Conservation (phyloP, 1,140 invertebrate genomes). For the Telenomus remus region DNA sequence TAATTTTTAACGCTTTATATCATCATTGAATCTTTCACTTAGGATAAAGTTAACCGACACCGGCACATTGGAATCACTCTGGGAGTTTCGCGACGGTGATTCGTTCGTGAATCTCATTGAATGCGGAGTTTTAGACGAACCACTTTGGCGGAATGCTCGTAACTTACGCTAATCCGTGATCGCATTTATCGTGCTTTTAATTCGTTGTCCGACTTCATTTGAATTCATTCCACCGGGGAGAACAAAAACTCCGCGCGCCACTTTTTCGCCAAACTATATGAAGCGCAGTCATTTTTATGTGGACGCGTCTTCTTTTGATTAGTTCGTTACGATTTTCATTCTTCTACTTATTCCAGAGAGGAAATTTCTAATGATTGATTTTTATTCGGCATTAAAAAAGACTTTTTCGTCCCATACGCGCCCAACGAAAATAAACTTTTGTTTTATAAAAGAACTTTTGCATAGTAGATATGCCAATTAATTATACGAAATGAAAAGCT, state of each 20-base stretch:
- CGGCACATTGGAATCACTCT: slow-evolving; percentile 37
- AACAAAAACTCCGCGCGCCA: slow-evolving; percentile 40
- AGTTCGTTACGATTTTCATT: slow-evolving; percentile 31
- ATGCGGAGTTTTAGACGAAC: slow-evolving; percentile 39
- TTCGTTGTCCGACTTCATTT: slow-evolving; percentile 54
- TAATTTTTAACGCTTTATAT: too few relatives aligned
- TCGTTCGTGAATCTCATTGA: slow-evolving; percentile 45
- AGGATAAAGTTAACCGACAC: slow-evolving; percentile 37
- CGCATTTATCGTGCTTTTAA: slow-evolving; percentile 57
- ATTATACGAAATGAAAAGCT: neutral
- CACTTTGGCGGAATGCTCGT: slow-evolving; percentile 47
- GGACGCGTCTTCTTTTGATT: slow-evolving; percentile 29
- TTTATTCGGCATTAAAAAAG: slow-evolving; percentile 18
- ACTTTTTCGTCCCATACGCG: neutral
- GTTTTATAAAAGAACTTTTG: slow-evolving; percentile 24
- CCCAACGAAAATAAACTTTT: slow-evolving; percentile 22
- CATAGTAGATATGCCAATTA: slow-evolving; percentile 3
- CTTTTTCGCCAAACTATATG: slow-evolving; percentile 18
- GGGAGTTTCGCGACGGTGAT: slow-evolving; percentile 30
- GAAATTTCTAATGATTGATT: slow-evolving; percentile 30
- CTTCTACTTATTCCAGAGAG: slow-evolving; percentile 13
- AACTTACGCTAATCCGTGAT: slow-evolving; percentile 56
- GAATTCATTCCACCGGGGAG: slow-evolving; percentile 39
- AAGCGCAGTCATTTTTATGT: slow-evolving; percentile 20
- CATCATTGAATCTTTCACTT: slow-evolving; percentile 4